These are phyloP conservation scores for Actenoides hombroni DNA, from an alignment of 2,113 vertebrate species.

Conservation along the genomic window DNA sequence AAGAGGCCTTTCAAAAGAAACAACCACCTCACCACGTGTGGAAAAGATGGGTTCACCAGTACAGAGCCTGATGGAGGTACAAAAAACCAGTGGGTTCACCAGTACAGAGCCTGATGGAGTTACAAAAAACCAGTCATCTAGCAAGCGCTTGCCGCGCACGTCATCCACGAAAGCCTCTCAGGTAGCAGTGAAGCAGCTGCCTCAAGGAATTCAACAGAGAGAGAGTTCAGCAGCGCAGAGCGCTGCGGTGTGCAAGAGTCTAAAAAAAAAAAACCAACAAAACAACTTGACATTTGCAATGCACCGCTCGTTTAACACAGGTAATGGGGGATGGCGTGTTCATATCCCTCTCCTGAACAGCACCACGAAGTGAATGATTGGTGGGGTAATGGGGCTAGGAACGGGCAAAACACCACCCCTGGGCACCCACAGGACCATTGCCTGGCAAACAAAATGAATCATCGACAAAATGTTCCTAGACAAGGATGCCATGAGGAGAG, in stretches of 20 bases:
- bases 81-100: background rate
- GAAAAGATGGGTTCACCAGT: background rate
- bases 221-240: background rate
- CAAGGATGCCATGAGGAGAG: background rate
- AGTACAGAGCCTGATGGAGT: background rate
- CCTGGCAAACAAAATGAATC: background rate
- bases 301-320: background rate
- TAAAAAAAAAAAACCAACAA: background rate
- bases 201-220: background rate
- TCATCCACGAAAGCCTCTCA: background rate
- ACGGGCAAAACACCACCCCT: rapidly evolving
- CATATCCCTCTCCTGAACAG: background rate
- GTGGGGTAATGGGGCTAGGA: background rate
- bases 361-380: background rate
- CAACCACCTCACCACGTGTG: background rate
- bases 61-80: background rate
- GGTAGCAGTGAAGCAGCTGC: background rate
- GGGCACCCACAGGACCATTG: background rate
- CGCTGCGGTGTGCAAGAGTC: rapidly evolving
- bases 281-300: background rate
- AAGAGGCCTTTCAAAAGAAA: background rate
- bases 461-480: background rate
- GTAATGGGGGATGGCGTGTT: background rate
- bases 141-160: background rate
- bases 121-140: background rate